A percentile compares a stretch with the other conserved stretches of the same genome.
Conservation (phyloP, 2,797 vertebrate genomes). For the Micrastur ruficollis region DNA sequence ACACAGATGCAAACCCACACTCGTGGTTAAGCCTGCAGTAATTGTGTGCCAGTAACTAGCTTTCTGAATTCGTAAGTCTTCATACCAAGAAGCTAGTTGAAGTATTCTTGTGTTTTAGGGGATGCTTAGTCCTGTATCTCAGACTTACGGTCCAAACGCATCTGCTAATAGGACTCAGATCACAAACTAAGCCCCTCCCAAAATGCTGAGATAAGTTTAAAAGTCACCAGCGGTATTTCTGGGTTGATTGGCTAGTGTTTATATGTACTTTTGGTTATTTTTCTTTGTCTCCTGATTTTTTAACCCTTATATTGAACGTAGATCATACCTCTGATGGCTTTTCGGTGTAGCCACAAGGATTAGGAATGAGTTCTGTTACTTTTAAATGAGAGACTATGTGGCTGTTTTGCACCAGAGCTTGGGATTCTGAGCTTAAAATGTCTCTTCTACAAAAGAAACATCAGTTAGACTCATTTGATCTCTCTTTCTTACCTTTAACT, state of each 20-base stretch:
- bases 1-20: neutral
- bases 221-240: neutral
- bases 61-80: neutral
- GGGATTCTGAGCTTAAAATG: neutral
- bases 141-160: neutral
- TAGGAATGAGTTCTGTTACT: neutral
- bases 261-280: neutral
- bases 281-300: neutral
- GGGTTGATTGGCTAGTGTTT: neutral
- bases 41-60: neutral
- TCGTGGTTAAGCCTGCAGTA: neutral
- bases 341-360: neutral
- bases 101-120: neutral
- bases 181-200: neutral
- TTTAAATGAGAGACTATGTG: neutral
- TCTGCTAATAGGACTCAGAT: neutral
- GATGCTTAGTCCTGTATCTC: neutral
- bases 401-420: neutral
- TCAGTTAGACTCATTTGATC: neutral
- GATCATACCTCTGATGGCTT: neutral
- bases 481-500: neutral
- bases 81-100: neutral
- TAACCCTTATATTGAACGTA: neutral
- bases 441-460: neutral
- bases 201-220: neutral